Conservation (phyloP, 2,113 vertebrate genomes). For the Rhinolophus sinicus region DNA sequence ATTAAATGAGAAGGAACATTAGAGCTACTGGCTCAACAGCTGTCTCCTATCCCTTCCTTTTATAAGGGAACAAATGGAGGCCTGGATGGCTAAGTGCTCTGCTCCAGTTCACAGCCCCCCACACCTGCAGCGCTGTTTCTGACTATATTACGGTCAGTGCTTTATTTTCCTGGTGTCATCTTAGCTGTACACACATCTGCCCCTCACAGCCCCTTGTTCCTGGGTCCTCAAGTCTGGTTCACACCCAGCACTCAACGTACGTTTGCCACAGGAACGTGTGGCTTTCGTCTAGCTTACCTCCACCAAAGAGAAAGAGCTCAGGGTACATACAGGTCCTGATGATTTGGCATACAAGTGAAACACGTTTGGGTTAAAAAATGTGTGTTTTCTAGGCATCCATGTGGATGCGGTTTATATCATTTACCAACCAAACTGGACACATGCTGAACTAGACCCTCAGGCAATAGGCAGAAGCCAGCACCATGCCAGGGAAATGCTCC, state of each 20-base stretch:
- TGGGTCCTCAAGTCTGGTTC: not conserved
- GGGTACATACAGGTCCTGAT: rapidly evolving
- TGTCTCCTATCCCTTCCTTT: not conserved
- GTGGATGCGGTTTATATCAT: not conserved
- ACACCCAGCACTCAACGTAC: not conserved
- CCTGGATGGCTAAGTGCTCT: not conserved
- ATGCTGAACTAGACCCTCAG: not conserved
- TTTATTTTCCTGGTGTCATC: not conserved
- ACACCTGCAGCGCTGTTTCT: rapidly evolving
- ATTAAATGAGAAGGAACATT: not conserved
- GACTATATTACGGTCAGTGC: not conserved
- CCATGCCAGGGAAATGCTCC: not conserved
- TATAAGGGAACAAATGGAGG: not conserved
- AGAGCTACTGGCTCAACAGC: not conserved
- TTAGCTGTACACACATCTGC: not conserved
- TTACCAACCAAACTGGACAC: not conserved
- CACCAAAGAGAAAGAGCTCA: not conserved
- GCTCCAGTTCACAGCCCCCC: rapidly evolving
- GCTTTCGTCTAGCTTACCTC: not conserved
- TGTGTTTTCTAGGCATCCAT: not conserved
- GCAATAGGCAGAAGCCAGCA: not conserved
- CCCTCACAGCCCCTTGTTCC: not conserved
- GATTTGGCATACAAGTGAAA: not conserved
- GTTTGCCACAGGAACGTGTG: not conserved
- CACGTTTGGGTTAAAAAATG: not conserved